Evolutionary conservation across 1,140 invertebrate genomes (phyloP).

Genomic region (Venustaconcha ellipsiformis): DNA sequence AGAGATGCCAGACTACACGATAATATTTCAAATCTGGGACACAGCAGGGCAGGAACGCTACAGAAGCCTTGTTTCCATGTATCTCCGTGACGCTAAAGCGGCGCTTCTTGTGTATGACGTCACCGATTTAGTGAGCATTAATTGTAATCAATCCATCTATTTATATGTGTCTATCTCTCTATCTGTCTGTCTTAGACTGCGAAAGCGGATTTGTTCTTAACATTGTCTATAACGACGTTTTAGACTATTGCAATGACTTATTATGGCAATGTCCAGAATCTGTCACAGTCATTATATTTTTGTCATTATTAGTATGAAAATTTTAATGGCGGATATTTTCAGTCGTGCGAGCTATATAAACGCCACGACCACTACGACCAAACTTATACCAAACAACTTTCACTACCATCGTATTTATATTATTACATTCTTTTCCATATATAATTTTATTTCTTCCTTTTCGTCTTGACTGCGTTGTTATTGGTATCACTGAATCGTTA

Average conservation of each 20-base stretch:
- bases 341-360: too few species aligned
- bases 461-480: too few species aligned
- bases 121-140: conserved; percentile 32
- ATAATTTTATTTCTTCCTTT: too few species aligned
- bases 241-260: neutral
- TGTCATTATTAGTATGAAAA: too few species aligned
- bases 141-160: neutral
- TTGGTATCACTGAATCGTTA: too few species aligned
- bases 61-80: conserved; percentile 96
- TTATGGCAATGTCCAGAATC: too few species aligned
- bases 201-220: neutral
- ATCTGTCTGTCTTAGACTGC: neutral
- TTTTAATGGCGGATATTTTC: too few species aligned
- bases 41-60: conserved; percentile 99
- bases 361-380: too few species aligned
- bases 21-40: conserved; percentile 99
- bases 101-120: conserved; percentile 53
- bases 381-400: too few species aligned
- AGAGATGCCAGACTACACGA: conserved; percentile 43
- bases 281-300: too few species aligned
- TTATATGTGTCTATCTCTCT: neutral
- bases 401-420: too few species aligned
- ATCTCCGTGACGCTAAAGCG: conserved; percentile 68
- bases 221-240: neutral
- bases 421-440: too few species aligned